phyloP scores from a whole-genome alignment of 92 coral and sea anemone genomes.

The Siderastrea radians region DNA sequence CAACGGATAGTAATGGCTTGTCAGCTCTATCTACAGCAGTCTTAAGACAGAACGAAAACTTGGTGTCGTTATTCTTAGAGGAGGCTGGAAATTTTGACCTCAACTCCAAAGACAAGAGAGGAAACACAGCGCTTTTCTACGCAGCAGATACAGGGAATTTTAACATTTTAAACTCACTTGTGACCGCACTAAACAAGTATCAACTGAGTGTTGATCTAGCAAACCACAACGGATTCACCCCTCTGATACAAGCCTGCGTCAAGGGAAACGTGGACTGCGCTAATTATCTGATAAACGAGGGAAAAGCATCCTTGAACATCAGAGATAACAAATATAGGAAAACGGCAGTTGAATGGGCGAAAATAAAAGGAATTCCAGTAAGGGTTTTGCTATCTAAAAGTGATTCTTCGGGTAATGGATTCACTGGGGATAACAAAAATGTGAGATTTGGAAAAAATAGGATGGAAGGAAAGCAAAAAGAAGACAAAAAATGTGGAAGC shows the following conservation, averaged over 20 bases:
- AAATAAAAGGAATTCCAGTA: constrained; percentile 40
- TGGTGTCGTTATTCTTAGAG: constrained; percentile 54
- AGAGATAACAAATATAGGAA: constrained; percentile 64
- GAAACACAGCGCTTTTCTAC: constrained; percentile 79
- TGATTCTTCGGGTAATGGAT: background rate
- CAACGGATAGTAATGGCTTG: constrained; percentile 55
- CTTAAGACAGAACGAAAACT: constrained; percentile 53
- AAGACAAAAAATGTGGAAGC: background rate
- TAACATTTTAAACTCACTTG: constrained; percentile 56
- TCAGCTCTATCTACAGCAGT: constrained; percentile 71
- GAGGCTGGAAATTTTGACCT: constrained; percentile 68
- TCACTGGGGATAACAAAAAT: background rate
- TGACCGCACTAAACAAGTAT: constrained; percentile 54
- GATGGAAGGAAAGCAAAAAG: background rate
- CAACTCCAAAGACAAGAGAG: constrained; percentile 66
- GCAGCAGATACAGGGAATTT: constrained; percentile 76
- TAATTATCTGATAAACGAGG: constrained; percentile 67
- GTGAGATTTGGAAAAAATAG: background rate
- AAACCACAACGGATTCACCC: constrained; percentile 71
- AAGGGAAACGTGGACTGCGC: constrained; percentile 68
- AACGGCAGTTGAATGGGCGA: constrained; percentile 82
- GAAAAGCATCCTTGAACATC: constrained; percentile 73
- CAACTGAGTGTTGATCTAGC: constrained; percentile 76
- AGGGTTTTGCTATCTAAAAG: background rate
- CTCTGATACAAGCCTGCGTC: constrained; percentile 75